Evolutionary conservation across 2,888 invertebrate species (phyloP).

Genomic region (Stenotaenia linearis): DNA sequence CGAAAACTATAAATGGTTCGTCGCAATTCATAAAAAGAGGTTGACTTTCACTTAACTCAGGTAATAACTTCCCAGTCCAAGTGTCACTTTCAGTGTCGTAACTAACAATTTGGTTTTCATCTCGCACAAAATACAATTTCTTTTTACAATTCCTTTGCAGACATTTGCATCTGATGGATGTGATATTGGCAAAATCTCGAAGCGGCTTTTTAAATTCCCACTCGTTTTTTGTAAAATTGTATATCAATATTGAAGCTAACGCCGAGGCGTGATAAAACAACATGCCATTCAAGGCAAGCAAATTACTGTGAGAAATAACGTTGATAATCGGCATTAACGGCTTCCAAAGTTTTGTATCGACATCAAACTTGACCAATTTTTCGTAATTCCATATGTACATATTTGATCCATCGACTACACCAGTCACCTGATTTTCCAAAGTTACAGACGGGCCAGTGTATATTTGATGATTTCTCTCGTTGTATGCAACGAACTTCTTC

Average conservation of each 20-base stretch:
- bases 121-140: neutral
- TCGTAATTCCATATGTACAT: slow-evolving; percentile 2
- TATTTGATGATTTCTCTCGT: neutral
- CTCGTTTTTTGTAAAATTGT: neutral
- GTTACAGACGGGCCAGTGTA: neutral
- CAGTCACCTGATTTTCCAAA: neutral
- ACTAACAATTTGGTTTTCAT: neutral
- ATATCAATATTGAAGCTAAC: neutral
- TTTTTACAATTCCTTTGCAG: neutral
- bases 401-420: neutral
- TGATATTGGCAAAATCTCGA: neutral
- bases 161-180: neutral
- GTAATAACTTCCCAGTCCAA: neutral
- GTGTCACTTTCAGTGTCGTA: neutral
- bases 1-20: neutral
- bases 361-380: neutral
- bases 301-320: neutral
- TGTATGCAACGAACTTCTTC: neutral
- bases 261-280: neutral
- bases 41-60: neutral
- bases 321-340: neutral
- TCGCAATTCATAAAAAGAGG: neutral
- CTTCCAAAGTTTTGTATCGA: neutral
- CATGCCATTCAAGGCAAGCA: neutral
- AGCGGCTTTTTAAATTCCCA: neutral